Evolutionary conservation across 2,113 vertebrate species (phyloP), one percentile per base, ranked within the genome.

Genomic region (Mionectes macconnelli): DNA sequence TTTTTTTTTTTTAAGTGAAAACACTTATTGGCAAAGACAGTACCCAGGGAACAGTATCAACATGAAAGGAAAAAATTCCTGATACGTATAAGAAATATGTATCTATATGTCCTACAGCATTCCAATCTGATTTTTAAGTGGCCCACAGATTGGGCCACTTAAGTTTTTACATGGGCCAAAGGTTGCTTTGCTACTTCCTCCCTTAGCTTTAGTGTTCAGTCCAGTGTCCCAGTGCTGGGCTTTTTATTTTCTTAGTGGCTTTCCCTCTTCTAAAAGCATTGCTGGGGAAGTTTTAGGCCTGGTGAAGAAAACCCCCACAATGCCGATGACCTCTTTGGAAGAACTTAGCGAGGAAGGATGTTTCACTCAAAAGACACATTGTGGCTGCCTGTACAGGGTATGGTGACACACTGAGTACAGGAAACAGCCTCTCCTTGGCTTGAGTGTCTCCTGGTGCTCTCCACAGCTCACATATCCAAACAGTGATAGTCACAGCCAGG

Each of bases 341-440:
- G 66, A 52, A 44, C 25, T 14, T 17, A 10, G 42, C 2, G 23
- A 67, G 39, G 30, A 10, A 74, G 45, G 24, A 31, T 1, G 4
- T 56, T 53, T 21, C 10, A 33, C 14, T 64, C 47, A 33, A 14
- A 56, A 66, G 39, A 42, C 30, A 11, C 2, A 1, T 3, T 7
- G 25, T 13, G 64, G 25, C 69, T 75, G n/a, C 68, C 31, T 30
- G 45, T 19, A 5, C 31, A 19, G 1, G 0, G 12, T 2, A 17
- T 7, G 6, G n/a, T 8, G 22, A 25, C 45, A 42, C 49, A 42
- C 12, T 2, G 28, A 70, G 30, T 2, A 9, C 16, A 22, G 66
- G 33, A 27, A 67, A 67, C 1, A 0, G 1, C 20, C 7, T 49
- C 49, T 47, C n/a, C 57, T 21, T 8, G 35, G 30, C 39, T 63